phyloP scores from a whole-genome alignment of 2,888 invertebrate species.

The Aricia artaxerxes region DNA sequence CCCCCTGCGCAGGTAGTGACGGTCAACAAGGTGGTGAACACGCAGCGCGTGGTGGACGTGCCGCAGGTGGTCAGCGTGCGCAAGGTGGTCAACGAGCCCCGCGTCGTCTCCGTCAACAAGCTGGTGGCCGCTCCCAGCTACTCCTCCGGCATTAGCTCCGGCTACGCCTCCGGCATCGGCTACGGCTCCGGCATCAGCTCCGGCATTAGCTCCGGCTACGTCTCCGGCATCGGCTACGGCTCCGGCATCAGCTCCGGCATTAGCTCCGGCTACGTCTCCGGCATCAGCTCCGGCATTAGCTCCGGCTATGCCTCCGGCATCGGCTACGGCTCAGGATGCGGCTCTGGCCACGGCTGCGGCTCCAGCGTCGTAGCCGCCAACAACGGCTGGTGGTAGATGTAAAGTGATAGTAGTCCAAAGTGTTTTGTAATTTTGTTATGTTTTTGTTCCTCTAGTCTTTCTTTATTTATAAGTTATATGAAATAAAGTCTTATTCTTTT shows the following conservation, averaged over 20 bases:
- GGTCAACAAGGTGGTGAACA: constrained; percentile 55
- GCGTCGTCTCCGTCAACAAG: constrained; percentile 59
- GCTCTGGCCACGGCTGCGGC: constrained; percentile 36
- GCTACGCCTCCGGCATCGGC: constrained; percentile 35
- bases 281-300: constrained; percentile 38
- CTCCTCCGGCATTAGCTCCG: constrained; percentile 42
- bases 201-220: constrained; percentile 39
- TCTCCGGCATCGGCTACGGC: constrained; percentile 36
- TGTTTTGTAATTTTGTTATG: background rate
- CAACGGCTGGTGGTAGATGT: constrained; percentile 45
- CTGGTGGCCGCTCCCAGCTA: constrained; percentile 52
- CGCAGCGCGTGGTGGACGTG: constrained; percentile 49
- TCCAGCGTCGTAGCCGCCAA: background rate
- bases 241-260: constrained; percentile 43
- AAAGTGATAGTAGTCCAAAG: constrained; percentile 1
- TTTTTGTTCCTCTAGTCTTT: constrained; percentile 1
- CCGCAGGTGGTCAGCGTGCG: constrained; percentile 54
- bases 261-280: constrained; percentile 16
- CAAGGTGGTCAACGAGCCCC: constrained; percentile 56
- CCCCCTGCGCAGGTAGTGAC: constrained; percentile 44
- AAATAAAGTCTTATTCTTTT: constrained; percentile 1
- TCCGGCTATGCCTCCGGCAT: constrained; percentile 40
- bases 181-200: constrained; percentile 39
- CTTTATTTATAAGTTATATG: background rate
- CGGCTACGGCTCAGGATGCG: constrained; percentile 33